Percentiles rank a stretch among this genome's conserved stretches.
Conservation (phyloP, 2,797 vertebrate species). For the Pelochelys cantorii region DNA sequence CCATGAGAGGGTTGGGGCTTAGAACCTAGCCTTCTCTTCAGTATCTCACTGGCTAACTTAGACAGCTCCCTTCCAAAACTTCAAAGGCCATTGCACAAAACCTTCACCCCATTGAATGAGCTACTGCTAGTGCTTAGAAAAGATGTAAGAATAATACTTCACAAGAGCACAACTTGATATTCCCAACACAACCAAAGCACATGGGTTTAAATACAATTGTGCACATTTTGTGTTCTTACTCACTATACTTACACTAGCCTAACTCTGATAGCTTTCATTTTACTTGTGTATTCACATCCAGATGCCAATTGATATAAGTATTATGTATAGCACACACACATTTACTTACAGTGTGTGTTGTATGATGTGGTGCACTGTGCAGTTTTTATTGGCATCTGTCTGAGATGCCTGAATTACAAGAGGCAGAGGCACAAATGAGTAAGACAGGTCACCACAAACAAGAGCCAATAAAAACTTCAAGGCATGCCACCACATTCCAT, state of each 20-base stretch:
- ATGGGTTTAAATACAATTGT: accelerated
- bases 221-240: neutral
- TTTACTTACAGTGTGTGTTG: neutral
- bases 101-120: slow-evolving; percentile 54
- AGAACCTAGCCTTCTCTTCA: no score
- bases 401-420: neutral
- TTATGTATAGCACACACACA: neutral
- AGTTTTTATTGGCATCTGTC: neutral
- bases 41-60: no score
- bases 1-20: no score
- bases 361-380: accelerated
- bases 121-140: slow-evolving; percentile 16
- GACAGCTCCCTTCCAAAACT: slow-evolving; percentile 14
- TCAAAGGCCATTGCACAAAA: slow-evolving; percentile 35
- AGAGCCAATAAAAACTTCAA: neutral
- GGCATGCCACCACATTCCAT: neutral
- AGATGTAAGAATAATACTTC: neutral
- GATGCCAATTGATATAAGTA: slow-evolving; percentile 46
- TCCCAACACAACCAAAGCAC: neutral
- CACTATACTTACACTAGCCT: neutral
- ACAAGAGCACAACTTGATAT: neutral
- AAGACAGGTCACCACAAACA: neutral
- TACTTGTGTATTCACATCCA: slow-evolving; percentile 37
- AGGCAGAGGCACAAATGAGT: neutral
- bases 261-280: neutral